Conservation (phyloP, 2,797 vertebrate genomes). For the Ataeniobius toweri region DNA sequence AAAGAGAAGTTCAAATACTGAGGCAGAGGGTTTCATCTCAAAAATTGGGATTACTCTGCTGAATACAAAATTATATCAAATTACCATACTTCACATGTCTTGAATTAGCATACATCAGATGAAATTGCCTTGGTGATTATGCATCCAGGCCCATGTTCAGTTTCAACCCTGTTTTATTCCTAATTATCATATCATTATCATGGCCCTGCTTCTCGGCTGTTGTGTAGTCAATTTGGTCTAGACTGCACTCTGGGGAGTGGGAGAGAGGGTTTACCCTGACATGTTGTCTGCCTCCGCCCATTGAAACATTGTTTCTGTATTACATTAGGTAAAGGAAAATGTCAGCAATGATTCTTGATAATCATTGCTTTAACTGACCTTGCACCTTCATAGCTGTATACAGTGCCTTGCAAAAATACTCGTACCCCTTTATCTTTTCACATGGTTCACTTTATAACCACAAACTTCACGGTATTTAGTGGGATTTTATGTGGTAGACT, state of each 20-base stretch:
- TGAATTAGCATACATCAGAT: slow-evolving; percentile 76
- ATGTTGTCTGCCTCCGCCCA: slow-evolving; percentile 22
- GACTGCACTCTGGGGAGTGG: slow-evolving; percentile 49
- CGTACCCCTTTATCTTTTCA: neutral
- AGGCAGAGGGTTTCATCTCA: neutral
- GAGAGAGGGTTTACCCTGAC: slow-evolving; percentile 40
- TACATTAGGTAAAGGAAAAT: neutral
- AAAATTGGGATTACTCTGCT: slow-evolving; percentile 18
- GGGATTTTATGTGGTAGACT: no score
- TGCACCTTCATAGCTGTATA: neutral
- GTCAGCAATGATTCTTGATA: neutral
- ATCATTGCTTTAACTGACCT: neutral
- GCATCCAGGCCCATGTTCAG: slow-evolving; percentile 63
- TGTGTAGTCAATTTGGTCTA: slow-evolving; percentile 62
- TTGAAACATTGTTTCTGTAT: neutral
- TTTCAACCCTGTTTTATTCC: slow-evolving; percentile 69
- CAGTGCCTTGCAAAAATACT: neutral
- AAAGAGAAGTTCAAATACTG: slow-evolving; percentile 53
- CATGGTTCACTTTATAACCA: neutral
- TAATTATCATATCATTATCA: slow-evolving; percentile 78
- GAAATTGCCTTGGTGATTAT: slow-evolving; percentile 66
- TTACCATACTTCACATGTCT: slow-evolving; percentile 73
- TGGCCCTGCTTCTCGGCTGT: slow-evolving; percentile 42
- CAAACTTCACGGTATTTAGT: neutral
- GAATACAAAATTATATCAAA: slow-evolving; percentile 65